Base-by-base conservation (phyloP, 1,140 invertebrate genomes). In the Lordiphosa stackelbergi region DNA sequence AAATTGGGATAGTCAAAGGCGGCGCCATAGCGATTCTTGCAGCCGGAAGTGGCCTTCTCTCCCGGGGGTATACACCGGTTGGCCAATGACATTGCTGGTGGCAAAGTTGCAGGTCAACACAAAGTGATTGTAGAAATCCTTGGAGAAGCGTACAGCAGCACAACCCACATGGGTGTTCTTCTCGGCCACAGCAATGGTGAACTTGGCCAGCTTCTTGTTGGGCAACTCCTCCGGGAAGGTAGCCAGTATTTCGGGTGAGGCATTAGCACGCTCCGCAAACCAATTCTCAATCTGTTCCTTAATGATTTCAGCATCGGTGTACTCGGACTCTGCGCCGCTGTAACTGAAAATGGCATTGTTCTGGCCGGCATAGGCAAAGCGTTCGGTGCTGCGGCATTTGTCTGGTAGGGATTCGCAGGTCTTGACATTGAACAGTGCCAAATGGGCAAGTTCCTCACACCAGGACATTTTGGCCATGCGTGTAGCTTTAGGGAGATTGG, bases 401-500 rank as follows among this genome's bases (percentile, higher is more conserved):
- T 84, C 78, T 1, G 79, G 69, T 22, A 78, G 3, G 2, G 69
- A 77, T n/a, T 62, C 56, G 31, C 77, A 83, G 7, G 71, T 79
- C 42, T 69, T 66, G 0, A 71, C 74, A 40, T 83, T 83, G 0
- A 61, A 53, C 0, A 59, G 8, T 2, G 78, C 78, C 34, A 84
- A 36, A 16, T 73, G 54, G 0, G 77, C 5, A 0, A 84, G 66
- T 34, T 84, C 77, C 12, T 83, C 72, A 42, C 77, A 83, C 77
- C 73, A 84, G 5, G 63, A 62, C 77, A 81, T 81, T 53, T 81
- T 81, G 9, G 77, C 77, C 77, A 81, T 81, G 19, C 77, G 77
- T 0, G 48, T 31, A 0, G 75, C 75, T 10, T 74, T 71, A n/a
- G 74, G 74, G 0, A 78, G 7, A 5, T 66, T 62, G 22, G 73